Conservation (phyloP, 2,888 invertebrate genomes). For the Apamea monoglypha region DNA sequence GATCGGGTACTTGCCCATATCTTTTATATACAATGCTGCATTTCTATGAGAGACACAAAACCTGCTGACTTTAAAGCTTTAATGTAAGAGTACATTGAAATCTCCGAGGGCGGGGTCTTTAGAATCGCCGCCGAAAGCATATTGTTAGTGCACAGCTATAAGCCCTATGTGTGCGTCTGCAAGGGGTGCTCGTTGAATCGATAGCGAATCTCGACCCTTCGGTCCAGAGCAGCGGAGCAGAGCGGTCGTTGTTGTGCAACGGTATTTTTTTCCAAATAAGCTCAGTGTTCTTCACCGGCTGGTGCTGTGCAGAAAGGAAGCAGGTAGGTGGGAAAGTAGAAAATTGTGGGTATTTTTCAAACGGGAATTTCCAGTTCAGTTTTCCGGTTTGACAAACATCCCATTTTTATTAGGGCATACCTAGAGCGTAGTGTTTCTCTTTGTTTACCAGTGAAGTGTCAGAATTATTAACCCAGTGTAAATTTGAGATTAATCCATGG, state of each 20-base stretch:
- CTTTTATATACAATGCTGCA: slow-evolving; percentile 16
- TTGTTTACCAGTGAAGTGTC: background rate
- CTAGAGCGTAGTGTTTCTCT: background rate
- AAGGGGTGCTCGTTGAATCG: slow-evolving; percentile 18
- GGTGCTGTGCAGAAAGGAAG: background rate
- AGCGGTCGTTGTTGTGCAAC: slow-evolving; percentile 16
- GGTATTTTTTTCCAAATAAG: background rate
- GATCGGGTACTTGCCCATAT: background rate
- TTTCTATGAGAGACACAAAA: background rate
- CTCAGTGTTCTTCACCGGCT: background rate
- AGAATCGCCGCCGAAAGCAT: background rate
- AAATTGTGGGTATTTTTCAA: background rate
- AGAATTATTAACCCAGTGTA: background rate
- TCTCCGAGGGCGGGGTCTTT: slow-evolving; percentile 6
- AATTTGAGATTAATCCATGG: background rate
- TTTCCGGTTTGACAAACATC: background rate
- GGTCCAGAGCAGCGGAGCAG: slow-evolving; percentile 8
- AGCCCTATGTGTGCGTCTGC: slow-evolving; percentile 32
- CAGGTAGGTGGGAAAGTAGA: slow-evolving; percentile 9
- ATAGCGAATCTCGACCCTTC: slow-evolving; percentile 26
- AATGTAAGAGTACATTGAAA: slow-evolving; percentile 33
- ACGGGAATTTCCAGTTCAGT: slow-evolving; percentile 1
- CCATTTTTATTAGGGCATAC: background rate
- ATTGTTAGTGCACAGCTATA: slow-evolving; percentile 32
- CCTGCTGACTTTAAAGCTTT: background rate